Evolutionary conservation across 1,140 invertebrate genomes (phyloP).

Genomic region (Drosophila nigrodunni): DNA sequence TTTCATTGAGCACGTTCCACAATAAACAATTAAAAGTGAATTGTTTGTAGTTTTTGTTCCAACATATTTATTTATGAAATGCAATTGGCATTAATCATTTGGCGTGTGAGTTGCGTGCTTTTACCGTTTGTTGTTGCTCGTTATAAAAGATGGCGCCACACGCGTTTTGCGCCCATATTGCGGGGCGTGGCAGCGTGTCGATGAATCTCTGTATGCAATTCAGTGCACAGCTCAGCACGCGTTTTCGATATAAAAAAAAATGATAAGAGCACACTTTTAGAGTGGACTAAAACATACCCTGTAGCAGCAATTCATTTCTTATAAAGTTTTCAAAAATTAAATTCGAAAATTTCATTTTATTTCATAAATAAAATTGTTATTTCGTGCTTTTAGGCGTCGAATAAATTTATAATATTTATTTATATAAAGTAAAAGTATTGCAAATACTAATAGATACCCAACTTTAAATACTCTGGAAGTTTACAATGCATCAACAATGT

Average conservation of each 20-base stretch:
- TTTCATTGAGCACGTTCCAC: conserved; percentile 23
- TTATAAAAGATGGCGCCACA: conserved; percentile 40
- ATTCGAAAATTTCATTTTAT: too few relatives aligned
- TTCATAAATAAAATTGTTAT: too few relatives aligned
- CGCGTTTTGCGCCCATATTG: background rate
- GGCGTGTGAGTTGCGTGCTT: conserved; percentile 47
- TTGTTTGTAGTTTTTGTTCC: background rate
- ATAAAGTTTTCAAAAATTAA: too few relatives aligned
- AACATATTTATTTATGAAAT: conserved; percentile 3
- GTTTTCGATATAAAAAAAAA: conserved; percentile 38
- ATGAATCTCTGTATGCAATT: background rate
- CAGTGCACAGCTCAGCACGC: conserved; percentile 28
- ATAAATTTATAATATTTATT: too few relatives aligned
- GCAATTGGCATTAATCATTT: conserved; percentile 49
- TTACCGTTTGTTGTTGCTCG: conserved; percentile 6
- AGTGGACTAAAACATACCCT: background rate
- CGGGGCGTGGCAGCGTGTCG: conserved; percentile 6
- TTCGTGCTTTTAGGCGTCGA: too few relatives aligned
- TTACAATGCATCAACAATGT: too few relatives aligned
- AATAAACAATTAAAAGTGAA: conserved; percentile 5
- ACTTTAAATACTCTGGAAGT: too few relatives aligned
- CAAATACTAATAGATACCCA: too few relatives aligned
- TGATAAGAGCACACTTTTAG: background rate
- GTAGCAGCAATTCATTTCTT: background rate
- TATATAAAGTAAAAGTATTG: too few relatives aligned